Base-by-base conservation (phyloP, 2,113 vertebrate species). In the Ranitomeya imitator region DNA sequence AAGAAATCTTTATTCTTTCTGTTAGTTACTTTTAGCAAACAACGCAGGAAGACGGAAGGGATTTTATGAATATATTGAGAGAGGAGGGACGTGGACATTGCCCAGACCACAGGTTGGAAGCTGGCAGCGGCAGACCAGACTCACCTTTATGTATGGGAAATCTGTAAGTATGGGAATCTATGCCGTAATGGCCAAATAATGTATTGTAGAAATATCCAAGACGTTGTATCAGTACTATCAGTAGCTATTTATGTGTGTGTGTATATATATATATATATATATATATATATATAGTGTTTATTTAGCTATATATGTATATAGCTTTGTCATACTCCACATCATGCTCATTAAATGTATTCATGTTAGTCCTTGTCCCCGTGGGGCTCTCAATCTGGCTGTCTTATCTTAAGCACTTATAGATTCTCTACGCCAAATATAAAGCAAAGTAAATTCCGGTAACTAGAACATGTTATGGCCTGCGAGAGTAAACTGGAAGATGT, bases 11-110 rank as follows among this genome's bases (percentile, higher is more conserved):
- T 76, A 65, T 31, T 16, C 31, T 31, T 45, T 55, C 23, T 74
- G 23, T 76, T 45, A 85, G 69, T 85, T 55, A 74, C 83, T 59
- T 74, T 74, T 74, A 61, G 83, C 82, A 84, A 84, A 23, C 52
- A 59, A 31, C 11, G n/a, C 84, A 59, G 84, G 78, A 87, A 87
- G 63, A 65, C 86, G 78, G 86, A 82, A 87, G 78, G 21, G 31
- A 87, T 79, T 18, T 26, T 61, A 67, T 5, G 51, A 76, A 52
- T 45, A 23, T 13, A 87, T 21, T 18, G 63, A n/a, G 18, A 59
- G 74, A 52, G 78, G 45, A 81, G 86, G 78, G 86, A 87, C 52
- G 31, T 71, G 86, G 79, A 73, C 86, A 73, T 61, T 82, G 54
- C 57, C 23, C 86, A 71, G 65, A 81, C 18, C 54, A 15, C 65